Conservation (phyloP, 2,888 invertebrate genomes). For the Acronicta psi region DNA sequence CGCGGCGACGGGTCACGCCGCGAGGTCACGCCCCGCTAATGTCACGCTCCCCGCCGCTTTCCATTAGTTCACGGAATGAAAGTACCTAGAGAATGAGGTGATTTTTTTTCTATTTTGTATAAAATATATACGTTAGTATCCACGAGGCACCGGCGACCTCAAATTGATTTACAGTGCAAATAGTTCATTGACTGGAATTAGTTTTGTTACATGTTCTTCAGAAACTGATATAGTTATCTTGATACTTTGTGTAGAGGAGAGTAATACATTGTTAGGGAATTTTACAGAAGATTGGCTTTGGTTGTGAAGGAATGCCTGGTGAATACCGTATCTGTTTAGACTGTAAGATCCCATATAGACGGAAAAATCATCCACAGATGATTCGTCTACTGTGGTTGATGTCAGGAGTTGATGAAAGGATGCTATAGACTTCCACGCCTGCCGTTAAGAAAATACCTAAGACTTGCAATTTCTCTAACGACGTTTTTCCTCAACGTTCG, state of each 20-base stretch:
- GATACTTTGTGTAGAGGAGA: not conserved
- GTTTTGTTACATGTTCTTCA: not conserved
- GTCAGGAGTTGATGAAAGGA: too few species aligned
- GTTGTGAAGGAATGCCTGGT: too few species aligned
- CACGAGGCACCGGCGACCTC: not conserved
- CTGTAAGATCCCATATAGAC: not conserved
- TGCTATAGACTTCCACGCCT: too few species aligned
- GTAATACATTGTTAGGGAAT: not conserved
- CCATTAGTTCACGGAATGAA: slow-evolving; percentile 80
- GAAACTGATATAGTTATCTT: not conserved
- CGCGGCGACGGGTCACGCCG: slow-evolving; percentile 78
- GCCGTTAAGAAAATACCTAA: too few species aligned
- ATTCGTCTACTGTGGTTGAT: too few species aligned
- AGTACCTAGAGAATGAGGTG: slow-evolving; percentile 68
- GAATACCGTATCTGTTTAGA: too few species aligned
- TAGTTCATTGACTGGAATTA: not conserved
- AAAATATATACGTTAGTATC: slow-evolving; percentile 6
- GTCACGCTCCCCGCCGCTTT: slow-evolving; percentile 80
- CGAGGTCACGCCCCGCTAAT: slow-evolving; percentile 83
- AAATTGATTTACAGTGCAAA: not conserved
- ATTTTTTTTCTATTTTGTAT: slow-evolving; percentile 47
- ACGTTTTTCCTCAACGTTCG: too few species aligned
- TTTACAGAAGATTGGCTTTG: too few species aligned
- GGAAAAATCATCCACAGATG: not conserved
- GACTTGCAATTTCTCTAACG: too few species aligned